A percentile compares a stretch with the other conserved stretches of the same genome.
phyloP scores from a whole-genome alignment of 2,888 invertebrate species.

The Silvanus unidentatus region DNA sequence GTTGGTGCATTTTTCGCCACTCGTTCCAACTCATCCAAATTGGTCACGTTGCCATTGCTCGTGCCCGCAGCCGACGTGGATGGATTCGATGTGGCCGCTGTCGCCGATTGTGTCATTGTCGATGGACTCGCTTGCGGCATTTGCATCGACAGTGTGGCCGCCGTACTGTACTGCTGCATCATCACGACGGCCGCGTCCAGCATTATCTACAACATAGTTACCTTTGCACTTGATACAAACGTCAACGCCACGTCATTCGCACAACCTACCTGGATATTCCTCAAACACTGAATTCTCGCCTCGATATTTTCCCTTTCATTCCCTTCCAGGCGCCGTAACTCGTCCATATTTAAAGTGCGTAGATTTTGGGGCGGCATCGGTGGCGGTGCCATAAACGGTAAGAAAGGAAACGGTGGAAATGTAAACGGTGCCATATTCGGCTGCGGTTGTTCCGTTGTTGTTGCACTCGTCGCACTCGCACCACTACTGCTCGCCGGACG shows the following conservation, averaged over 20 bases:
- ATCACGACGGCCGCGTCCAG: slow-evolving; percentile 89
- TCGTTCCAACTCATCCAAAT: too few species aligned
- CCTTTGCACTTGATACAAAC: too few species aligned
- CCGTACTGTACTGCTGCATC: slow-evolving; percentile 87
- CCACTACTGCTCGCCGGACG: slow-evolving; percentile 10
- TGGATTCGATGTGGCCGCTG: too few species aligned
- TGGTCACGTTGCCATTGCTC: too few species aligned
- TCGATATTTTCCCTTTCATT: slow-evolving; percentile 81
- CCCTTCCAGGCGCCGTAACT: slow-evolving; percentile 85
- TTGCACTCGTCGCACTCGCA: slow-evolving; percentile 33
- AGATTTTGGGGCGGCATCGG: slow-evolving; percentile 74
- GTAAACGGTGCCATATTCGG: slow-evolving; percentile 50
- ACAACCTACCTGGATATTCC: slow-evolving; percentile 55
- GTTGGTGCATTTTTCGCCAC: too few species aligned
- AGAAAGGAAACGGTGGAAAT: slow-evolving; percentile 50
- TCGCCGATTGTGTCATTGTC: too few species aligned
- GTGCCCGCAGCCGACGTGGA: too few species aligned
- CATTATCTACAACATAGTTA: slow-evolving; percentile 73
- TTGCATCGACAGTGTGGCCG: slow-evolving; percentile 49
- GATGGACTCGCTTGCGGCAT: slow-evolving; percentile 23
- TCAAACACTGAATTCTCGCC: slow-evolving; percentile 76
- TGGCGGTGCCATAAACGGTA: slow-evolving; percentile 58
- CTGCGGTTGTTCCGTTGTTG: slow-evolving; percentile 26
- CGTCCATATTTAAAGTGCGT: slow-evolving; percentile 71
- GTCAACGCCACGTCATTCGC: too few species aligned